Percentiles rank a stretch among this genome's conserved stretches.
Conservation (phyloP, 2,797 vertebrate genomes). For the Botia almorhae region DNA sequence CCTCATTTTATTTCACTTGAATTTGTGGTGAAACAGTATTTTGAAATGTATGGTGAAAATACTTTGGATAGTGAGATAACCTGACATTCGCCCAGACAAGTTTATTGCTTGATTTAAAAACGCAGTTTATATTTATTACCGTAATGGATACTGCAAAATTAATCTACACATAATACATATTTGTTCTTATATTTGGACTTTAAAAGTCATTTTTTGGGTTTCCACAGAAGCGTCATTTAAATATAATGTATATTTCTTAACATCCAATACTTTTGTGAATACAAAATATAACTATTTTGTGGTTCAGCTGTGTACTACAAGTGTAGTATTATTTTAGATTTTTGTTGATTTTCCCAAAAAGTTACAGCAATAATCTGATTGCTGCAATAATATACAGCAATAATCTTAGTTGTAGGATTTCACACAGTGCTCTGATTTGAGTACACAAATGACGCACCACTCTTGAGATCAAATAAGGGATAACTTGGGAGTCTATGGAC, state of each 20-base stretch:
- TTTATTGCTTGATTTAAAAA: background rate
- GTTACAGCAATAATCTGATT: slow-evolving; percentile 31
- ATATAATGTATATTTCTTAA: background rate
- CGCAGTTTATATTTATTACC: background rate
- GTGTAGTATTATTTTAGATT: too few species aligned
- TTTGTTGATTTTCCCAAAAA: slow-evolving; percentile 42
- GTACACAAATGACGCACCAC: slow-evolving; percentile 64
- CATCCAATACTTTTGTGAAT: background rate
- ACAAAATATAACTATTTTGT: background rate
- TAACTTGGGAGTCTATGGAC: slow-evolving; percentile 58
- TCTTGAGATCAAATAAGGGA: slow-evolving; percentile 67
- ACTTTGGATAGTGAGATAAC: background rate
- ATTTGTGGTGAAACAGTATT: too few species aligned
- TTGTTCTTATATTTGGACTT: too few species aligned
- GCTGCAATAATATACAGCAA: slow-evolving; percentile 39
- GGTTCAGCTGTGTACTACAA: slow-evolving; percentile 57
- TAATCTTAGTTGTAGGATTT: slow-evolving; percentile 60
- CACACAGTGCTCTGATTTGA: slow-evolving; percentile 70
- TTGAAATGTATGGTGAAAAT: too few species aligned
- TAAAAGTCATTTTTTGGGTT: too few species aligned
- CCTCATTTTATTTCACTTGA: too few species aligned
- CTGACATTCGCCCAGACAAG: background rate
- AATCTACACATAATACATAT: too few species aligned
- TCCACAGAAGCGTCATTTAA: too few species aligned
- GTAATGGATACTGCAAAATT: too few species aligned